phyloP scores from a whole-genome alignment of 1,140 invertebrate species.

The Papilio helenus region DNA sequence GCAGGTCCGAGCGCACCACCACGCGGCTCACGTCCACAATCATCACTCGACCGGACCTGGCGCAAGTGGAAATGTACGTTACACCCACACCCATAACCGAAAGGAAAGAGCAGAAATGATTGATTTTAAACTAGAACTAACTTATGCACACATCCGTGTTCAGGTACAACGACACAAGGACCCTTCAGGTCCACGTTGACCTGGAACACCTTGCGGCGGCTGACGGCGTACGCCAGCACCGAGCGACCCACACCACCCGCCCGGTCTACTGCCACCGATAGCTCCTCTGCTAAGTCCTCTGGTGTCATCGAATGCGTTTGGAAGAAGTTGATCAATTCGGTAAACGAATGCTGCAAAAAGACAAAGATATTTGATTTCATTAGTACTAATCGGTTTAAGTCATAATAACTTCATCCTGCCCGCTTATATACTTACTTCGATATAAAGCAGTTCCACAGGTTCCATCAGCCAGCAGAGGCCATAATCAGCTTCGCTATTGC shows the following conservation, averaged over 20 bases:
- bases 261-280: conserved; percentile 54
- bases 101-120: neutral
- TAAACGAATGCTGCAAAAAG: conserved; percentile 86
- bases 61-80: conserved; percentile 19
- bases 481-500: conserved; percentile 87
- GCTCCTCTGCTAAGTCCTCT: conserved; percentile 64
- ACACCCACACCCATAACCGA: neutral
- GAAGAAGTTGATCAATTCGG: conserved; percentile 90
- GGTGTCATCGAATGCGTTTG: conserved; percentile 81
- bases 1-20: conserved; percentile 89
- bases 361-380: neutral
- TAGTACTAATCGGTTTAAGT: too few relatives aligned
- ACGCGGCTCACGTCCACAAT: conserved; percentile 89
- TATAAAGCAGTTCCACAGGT: conserved; percentile 90
- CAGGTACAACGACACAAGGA: conserved; percentile 91
- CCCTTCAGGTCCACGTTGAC: conserved; percentile 90
- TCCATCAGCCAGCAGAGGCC: conserved; percentile 87
- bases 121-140: conserved; percentile 70
- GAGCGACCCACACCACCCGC: conserved; percentile 68
- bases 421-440: conserved; percentile 85
- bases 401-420: too few relatives aligned
- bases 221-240: conserved; percentile 82
- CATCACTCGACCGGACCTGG: conserved; percentile 88
- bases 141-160: conserved; percentile 90
- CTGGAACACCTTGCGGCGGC: conserved; percentile 87